Conservation (phyloP, 2,113 vertebrate genomes). For the Pseudorectes ferrugineus region DNA sequence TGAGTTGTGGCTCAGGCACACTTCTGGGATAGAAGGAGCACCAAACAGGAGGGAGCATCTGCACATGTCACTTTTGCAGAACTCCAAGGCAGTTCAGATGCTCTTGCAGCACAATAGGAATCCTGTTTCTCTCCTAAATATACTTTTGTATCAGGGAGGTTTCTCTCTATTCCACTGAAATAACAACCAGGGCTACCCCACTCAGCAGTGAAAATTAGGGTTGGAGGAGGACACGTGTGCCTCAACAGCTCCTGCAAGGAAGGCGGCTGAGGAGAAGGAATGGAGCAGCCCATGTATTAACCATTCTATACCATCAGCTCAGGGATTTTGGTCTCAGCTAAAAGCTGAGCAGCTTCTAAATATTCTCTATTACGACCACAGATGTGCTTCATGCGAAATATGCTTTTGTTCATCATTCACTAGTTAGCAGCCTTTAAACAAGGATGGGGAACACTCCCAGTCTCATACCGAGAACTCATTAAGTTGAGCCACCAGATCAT, state of each 20-base stretch:
- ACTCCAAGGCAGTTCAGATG: not conserved
- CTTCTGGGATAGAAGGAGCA: not conserved
- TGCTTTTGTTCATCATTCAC: not conserved
- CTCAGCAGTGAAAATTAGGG: not conserved
- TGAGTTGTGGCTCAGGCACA: not conserved
- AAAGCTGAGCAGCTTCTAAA: not conserved
- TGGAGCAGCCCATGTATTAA: not conserved
- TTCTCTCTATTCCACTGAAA: not conserved
- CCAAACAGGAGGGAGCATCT: not conserved
- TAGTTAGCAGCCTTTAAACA: not conserved
- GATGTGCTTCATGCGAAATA: not conserved
- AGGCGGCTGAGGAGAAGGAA: not conserved
- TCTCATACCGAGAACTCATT: constrained; percentile 82
- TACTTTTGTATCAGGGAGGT: not conserved
- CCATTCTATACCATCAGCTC: not conserved
- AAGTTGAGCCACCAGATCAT: constrained; percentile 85
- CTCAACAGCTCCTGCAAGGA: not conserved
- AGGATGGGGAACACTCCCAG: not conserved
- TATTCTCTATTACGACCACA: not conserved
- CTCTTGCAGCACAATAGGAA: not conserved
- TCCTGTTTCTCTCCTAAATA: not conserved
- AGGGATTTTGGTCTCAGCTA: not conserved
- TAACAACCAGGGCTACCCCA: not conserved
- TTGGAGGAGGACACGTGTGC: rapidly evolving
- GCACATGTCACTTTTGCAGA: not conserved